Evolutionary conservation across 2,888 invertebrate genomes (phyloP), one percentile per base, ranked within the genome.

Genomic region (Eristalinus sepulchralis): DNA sequence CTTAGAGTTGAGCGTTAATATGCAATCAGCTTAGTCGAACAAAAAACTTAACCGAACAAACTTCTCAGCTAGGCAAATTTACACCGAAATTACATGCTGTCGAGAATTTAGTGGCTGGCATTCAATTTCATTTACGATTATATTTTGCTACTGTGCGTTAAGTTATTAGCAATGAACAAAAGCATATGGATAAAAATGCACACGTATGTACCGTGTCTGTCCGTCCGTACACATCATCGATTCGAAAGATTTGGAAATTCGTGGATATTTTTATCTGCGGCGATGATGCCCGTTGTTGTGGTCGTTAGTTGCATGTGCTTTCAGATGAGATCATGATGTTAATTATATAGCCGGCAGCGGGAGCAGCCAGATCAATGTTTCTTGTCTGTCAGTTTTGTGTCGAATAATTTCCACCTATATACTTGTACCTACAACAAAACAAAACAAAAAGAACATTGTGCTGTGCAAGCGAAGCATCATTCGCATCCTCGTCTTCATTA

Each of bases 311-410:
- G 78, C 60, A 86, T 86, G 82, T 75, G 63, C 83, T 62, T 47
- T 24, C 63, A 60, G 86, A 86, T 86, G 86, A 86, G 86, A 86
- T 86, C 86, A 86, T 73, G 86, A 70, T 83, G 73, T 82, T 83
- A 83, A 86, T 86, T 82, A 86, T 83, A 86, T 86, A 86, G 78
- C 82, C 78, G 62, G 81, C 71, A 84, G 84, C 62, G 76, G 71
- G 63, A 55, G 62, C 84, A 84, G 81, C 80, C 84, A 77, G 85
- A 72, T 85, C 81, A 77, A 81, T 85, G 85, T 77, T 85, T 85
- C 68, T 82, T 64, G 85, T 86, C 78, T 86, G 77, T 86, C 86
- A 86, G 78, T 86, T 86, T 78, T 86, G 78, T 86, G 70, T 86
- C 70, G 83, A 86, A 83, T 83, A 62, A 77, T 78, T 82, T 78